Base-by-base conservation (phyloP, 2,888 invertebrate species). In the Crossocerus cetratus region DNA sequence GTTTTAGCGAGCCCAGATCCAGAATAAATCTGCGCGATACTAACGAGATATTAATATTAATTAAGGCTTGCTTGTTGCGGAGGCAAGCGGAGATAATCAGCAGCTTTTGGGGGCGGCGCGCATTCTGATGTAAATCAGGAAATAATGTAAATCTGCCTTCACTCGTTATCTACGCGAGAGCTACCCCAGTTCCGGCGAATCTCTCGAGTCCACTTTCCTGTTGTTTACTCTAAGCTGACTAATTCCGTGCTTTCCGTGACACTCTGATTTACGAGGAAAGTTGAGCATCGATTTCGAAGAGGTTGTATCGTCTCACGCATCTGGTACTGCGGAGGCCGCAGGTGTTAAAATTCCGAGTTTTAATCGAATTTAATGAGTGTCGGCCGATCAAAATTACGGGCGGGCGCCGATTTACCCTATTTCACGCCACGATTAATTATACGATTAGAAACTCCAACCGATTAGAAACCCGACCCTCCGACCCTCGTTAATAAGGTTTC, bases 401-500 rank as follows among this genome's bases (percentile, higher is more conserved):
- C 14, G 49, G 21, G 20, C 14, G 53, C 14, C 22, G 14, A 43
- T 63, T 69, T 55, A 58, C 20, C 45, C 16, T 58, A 63, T 5
- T 68, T 59, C 3, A 45, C 2, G 49, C n/a, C 53, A 44, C 56
- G 74, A 71, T 74, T 71, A 74, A 74, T 67, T 66, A 45, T 43
- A 11, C 61, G 60, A 74, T 71, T 71, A 54, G 23, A 11, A 67
- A 72, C 64, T 66, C 56, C n/a, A n/a, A n/a, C n/a, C n/a, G n/a
- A n/a, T n/a, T n/a, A n/a, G n/a, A n/a, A n/a, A 14, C 43, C 5
- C 14, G n/a, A 8, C 18, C 11, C 60, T 57, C 32, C 32, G 32
- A 32, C 32, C 32, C 32, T 32, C 32, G 8, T 11, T 32, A 32
- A 32, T 32, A 32, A 32, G 5, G 5, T 32, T 32, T 32, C 14